A percentile compares a stretch with the other conserved stretches of the same genome.
Evolutionary conservation across 2,888 invertebrate species (phyloP).

Genomic region (Reticulitermes lucifugus): DNA sequence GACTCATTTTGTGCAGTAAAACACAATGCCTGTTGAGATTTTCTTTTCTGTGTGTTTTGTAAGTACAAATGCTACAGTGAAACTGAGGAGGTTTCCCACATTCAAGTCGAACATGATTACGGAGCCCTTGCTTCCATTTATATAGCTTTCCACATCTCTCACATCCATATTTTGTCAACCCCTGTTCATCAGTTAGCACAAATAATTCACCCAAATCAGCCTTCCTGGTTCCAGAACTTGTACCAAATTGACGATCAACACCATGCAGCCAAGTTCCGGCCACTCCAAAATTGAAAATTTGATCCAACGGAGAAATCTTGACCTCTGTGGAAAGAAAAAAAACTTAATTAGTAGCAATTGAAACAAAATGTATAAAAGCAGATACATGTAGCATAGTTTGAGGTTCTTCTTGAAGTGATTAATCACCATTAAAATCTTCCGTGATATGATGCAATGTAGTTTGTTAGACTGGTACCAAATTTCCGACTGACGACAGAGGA

Average conservation of each 20-base stretch:
- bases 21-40: constrained; percentile 11
- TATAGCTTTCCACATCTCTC: constrained; percentile 60
- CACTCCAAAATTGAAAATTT: not conserved
- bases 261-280: not conserved
- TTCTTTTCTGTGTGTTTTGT: constrained; percentile 25
- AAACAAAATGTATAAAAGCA: too few relatives aligned
- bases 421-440: too few relatives aligned
- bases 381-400: too few relatives aligned
- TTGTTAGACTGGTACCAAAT: too few relatives aligned
- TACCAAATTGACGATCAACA: not conserved
- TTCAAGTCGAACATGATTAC: constrained; percentile 70
- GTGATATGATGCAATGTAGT: too few relatives aligned
- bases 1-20: constrained; percentile 13
- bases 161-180: not conserved
- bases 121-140: constrained; percentile 70
- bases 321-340: not conserved
- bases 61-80: constrained; percentile 63
- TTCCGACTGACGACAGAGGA: too few relatives aligned
- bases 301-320: not conserved
- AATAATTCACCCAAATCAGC: not conserved
- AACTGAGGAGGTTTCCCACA: constrained; percentile 72
- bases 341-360: too few relatives aligned
- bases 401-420: too few relatives aligned
- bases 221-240: not conserved
- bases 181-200: not conserved